Base-by-base conservation (phyloP, 2,113 vertebrate genomes). In the Bubalus kerabau region DNA sequence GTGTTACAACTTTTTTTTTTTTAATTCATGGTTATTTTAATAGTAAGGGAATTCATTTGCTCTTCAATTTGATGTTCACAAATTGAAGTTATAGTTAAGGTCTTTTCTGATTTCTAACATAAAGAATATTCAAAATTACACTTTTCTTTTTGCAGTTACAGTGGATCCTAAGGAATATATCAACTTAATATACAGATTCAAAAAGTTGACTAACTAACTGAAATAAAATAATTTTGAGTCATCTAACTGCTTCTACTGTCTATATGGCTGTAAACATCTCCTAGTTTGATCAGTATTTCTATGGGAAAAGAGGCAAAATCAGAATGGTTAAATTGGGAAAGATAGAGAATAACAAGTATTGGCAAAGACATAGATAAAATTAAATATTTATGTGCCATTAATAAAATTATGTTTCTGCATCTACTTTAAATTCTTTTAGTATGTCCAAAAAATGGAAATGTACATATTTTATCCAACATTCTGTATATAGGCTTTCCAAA, bases 1-100 rank as follows among this genome's bases (percentile, higher is more conserved):
- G 71, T 95, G 23, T 94, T 95, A 86, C 40, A 94, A 87, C 21
- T 93, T 96, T 9, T 36, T 32, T 32, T n/a, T 96, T 57, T 30
- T 80, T 56, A n/a, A 85, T 30, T 90, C 60, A 21, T 97, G 46
- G 93, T 96, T 84, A 95, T 89, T 95, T 97, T 96, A 91, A 64
- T 92, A 91, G 15, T 36, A 91, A 48, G 17, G 32, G 23, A 81
- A 91, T 62, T 60, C 11, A 57, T 90, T 76, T 83, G 17, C 2
- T 88, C 16, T 97, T 90, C 83, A 86, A 87, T 90, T 89, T 92
- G n/a, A 92, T 93, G 24, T 83, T 90, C 57, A 81, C 46, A 60
- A 94, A 59, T 23, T 78, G 48, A 90, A 91, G 50, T 46, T n/a
- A 36, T 54, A 71, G 52, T 91, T 91, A 46, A 83, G 1, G 14